These are phyloP conservation scores for Limnephilus marmoratus DNA, from an alignment of 2,888 invertebrate species.

Conservation along the genomic window DNA sequence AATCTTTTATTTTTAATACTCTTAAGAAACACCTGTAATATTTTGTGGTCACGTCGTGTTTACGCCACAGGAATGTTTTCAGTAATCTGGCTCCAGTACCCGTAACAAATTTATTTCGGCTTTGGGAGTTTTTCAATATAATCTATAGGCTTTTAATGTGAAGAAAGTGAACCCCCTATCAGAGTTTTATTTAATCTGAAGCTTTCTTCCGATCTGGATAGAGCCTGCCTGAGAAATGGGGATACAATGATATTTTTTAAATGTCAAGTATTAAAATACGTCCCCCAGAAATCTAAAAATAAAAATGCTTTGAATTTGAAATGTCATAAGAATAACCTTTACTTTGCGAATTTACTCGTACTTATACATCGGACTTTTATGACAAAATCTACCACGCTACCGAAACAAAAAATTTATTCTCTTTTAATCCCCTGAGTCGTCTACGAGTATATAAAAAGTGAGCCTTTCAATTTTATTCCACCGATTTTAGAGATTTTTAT, in stretches of 20 bases:
- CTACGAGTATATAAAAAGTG: background rate
- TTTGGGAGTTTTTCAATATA: background rate
- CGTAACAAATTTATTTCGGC: conserved; percentile 22
- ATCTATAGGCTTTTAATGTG: background rate
- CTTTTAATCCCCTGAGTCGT: background rate
- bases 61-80: conserved; percentile 9
- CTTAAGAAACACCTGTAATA: background rate
- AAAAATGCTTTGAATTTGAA: background rate
- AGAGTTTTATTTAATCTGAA: background rate
- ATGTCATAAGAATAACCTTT: background rate
- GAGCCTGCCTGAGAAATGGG: background rate
- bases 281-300: background rate
- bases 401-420: background rate
- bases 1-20: background rate
- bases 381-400: background rate
- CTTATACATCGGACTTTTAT: background rate
- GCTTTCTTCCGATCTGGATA: background rate
- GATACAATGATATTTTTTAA: background rate
- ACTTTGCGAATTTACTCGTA: background rate
- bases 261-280: background rate
- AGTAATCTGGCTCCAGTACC: background rate
- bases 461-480: background rate
- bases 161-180: background rate
- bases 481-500: background rate
- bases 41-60: background rate